Conservation (phyloP, 2,797 vertebrate genomes). For the Crenuchus spilurus region DNA sequence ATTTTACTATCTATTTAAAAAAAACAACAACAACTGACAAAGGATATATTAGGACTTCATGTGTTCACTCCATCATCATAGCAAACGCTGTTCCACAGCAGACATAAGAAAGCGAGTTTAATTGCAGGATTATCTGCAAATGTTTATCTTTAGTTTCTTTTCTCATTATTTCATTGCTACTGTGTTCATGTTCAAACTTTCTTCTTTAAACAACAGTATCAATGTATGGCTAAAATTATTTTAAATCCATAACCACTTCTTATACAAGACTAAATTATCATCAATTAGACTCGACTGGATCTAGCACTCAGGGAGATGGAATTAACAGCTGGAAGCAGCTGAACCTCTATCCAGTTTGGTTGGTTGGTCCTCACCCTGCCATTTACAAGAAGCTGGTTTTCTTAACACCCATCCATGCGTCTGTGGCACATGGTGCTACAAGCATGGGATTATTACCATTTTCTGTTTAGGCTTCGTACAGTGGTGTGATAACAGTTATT, state of each 20-base stretch:
- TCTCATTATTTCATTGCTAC: not conserved
- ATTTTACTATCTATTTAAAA: too few species aligned
- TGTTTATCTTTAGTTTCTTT: too few species aligned
- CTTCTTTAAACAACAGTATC: not conserved
- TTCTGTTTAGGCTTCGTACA: constrained; percentile 62
- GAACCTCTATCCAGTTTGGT: constrained; percentile 5
- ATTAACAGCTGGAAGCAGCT: constrained; percentile 8
- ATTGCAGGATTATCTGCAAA: too few species aligned
- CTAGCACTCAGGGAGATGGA: not conserved
- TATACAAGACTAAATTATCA: constrained; percentile 4
- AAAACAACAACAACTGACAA: too few species aligned
- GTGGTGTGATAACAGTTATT: constrained; percentile 83
- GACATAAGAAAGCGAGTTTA: too few species aligned
- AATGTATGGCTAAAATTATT: not conserved
- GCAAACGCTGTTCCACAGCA: too few species aligned
- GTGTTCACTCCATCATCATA: too few species aligned
- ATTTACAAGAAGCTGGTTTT: constrained; percentile 43
- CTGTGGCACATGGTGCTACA: constrained; percentile 24
- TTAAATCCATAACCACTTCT: not conserved
- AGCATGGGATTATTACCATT: constrained; percentile 71
- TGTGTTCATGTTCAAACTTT: not conserved
- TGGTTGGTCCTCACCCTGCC: constrained; percentile 18
- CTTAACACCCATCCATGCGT: constrained; percentile 41
- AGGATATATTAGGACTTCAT: too few species aligned
- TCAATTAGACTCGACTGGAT: constrained; percentile 11